Evolutionary conservation across 2,888 invertebrate species (phyloP).

Genomic region (Lithophane leautieri): DNA sequence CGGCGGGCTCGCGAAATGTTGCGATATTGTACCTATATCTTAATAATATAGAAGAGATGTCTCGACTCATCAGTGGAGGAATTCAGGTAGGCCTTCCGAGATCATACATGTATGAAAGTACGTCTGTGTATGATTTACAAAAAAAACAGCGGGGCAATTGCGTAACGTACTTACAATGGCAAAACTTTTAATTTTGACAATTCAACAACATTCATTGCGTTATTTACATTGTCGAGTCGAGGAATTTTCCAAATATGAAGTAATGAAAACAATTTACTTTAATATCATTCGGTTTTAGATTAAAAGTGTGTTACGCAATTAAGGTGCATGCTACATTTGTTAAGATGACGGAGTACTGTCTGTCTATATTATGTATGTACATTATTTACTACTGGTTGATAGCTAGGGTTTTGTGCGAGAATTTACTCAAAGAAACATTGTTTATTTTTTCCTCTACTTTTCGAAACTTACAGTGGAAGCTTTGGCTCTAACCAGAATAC

Average conservation of each 20-base stretch:
- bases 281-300: background rate
- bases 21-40: constrained; percentile 38
- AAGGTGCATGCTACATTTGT: background rate
- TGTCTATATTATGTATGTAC: background rate
- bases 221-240: too few species aligned
- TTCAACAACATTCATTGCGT: background rate
- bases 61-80: constrained; percentile 1
- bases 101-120: background rate
- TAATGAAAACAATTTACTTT: background rate
- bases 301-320: background rate
- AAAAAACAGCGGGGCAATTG: too few species aligned
- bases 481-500: background rate
- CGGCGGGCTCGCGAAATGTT: constrained; percentile 45
- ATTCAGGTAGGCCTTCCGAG: constrained; percentile 5
- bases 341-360: background rate
- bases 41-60: constrained; percentile 31
- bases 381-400: too few species aligned
- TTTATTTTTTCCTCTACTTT: background rate
- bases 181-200: background rate
- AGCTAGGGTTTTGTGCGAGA: background rate
- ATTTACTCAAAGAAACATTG: background rate
- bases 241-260: background rate
- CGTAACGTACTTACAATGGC: background rate
- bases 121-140: background rate
- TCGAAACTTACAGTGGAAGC: background rate